Evolutionary conservation across 92 coral and sea anemone genomes (phyloP), one percentile per base, ranked within the genome.

Genomic region (Nematostella vectensis): DNA sequence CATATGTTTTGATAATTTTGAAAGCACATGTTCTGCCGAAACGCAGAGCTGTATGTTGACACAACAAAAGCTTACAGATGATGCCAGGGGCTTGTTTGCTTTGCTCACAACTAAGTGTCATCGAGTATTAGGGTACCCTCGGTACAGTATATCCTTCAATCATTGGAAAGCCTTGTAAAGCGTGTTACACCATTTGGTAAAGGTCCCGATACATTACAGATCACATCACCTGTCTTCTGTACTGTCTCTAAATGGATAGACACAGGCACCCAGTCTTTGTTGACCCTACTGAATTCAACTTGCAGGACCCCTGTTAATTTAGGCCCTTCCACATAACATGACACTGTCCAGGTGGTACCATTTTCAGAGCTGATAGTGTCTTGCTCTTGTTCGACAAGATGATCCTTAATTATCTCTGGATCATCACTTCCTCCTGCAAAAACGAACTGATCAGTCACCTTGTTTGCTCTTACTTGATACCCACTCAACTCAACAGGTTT

Each of bases 121-220:
- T n/a, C n/a, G n/a, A n/a, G n/a, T n/a, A n/a, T n/a, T n/a, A n/a
- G n/a, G n/a, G n/a, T n/a, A n/a, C n/a, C n/a, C n/a, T n/a, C n/a
- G n/a, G n/a, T n/a, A n/a, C n/a, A n/a, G n/a, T n/a, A n/a, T n/a
- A n/a, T n/a, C n/a, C n/a, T 29, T 71, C 71, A 62, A 18, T 55
- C 81, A 44, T 80, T 79, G 3, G 88, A 72, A 31, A 84, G 67
- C 54, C 87, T 65, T 22, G 88, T 80, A 24, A 89, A 89, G 39
- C 80, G 77, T 27, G 88, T 69, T 2, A 89, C 56, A 24, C 96
- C 96, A 76, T 84, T 89, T 26, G 96, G 96, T 22, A 82, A 67
- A 0, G 94, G 73, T 0, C 70, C 96, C 10, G 96, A 89, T 26
- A 89, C 78, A 50, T 77, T 61, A 56, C 94, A 80, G 12, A 89